Conservation (phyloP, 2,797 vertebrate genomes). For the Hippoglossus hippoglossus region DNA sequence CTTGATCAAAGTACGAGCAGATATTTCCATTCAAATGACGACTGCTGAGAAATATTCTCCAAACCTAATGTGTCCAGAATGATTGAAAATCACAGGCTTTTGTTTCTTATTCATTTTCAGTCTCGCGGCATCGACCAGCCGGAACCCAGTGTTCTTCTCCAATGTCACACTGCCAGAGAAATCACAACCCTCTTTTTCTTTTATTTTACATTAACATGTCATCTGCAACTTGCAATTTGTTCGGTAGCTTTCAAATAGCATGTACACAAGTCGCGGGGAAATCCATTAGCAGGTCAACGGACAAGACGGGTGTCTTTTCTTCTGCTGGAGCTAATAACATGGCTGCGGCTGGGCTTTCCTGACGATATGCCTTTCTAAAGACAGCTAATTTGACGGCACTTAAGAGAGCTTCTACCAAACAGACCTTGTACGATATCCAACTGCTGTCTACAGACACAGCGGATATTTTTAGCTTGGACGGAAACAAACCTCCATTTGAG, state of each 20-base stretch:
- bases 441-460: not conserved
- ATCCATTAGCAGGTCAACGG: conserved; percentile 58
- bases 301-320: conserved; percentile 9
- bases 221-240: conserved; percentile 27
- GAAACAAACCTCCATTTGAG: no score
- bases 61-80: not conserved
- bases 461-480: no score
- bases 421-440: conserved; percentile 14
- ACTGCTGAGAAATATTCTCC: not conserved
- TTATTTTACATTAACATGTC: conserved; percentile 15
- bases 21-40: not conserved
- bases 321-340: conserved; percentile 20
- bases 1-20: no score
- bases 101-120: not conserved
- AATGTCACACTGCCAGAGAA: not conserved
- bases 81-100: not conserved
- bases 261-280: conserved; percentile 19
- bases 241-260: conserved; percentile 6
- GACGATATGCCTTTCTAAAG: conserved; percentile 15
- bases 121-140: not conserved
- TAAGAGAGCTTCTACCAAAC: conserved; percentile 5
- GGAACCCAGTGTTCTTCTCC: conserved; percentile 1
- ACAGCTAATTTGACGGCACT: conserved; percentile 17
- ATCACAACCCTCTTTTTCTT: not conserved
- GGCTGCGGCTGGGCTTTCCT: not conserved